These are phyloP conservation scores for Tipula helvola DNA, from an alignment of 2,888 invertebrate species.

Conservation along the genomic window DNA sequence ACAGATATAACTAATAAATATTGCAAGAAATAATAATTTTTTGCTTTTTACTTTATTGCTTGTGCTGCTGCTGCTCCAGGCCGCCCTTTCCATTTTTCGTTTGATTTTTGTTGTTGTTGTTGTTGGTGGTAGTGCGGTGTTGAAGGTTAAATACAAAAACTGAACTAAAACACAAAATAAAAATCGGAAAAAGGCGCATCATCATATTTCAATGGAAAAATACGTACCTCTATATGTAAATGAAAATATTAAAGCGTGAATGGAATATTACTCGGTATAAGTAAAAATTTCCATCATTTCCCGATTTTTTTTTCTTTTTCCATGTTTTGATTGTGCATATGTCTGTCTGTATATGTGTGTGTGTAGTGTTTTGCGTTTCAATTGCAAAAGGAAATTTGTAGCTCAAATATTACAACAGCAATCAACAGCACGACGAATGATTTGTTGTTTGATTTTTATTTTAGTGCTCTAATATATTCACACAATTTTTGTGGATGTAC, in stretches of 20 bases:
- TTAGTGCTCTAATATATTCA: not conserved
- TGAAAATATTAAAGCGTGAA: not conserved
- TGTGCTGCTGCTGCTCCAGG: not conserved
- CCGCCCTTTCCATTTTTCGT: not conserved
- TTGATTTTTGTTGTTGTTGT: not conserved
- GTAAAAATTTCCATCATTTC: not conserved
- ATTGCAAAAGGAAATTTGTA: not conserved
- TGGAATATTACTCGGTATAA: not conserved
- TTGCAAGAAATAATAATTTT: not conserved
- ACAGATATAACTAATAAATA: not conserved
- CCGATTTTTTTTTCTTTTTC: not conserved
- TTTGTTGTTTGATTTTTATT: not conserved
- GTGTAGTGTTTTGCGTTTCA: not conserved
- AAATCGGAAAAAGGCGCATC: not conserved
- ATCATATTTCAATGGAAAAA: not conserved
- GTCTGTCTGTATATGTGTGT: not conserved
- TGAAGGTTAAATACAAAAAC: not conserved
- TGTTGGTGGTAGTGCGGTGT: not conserved
- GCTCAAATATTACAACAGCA: not conserved
- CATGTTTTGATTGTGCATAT: not conserved
- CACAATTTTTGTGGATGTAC: not conserved
- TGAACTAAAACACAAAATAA: not conserved
- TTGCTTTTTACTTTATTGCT: not conserved
- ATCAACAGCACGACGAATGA: not conserved
- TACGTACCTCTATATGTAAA: not conserved